phyloP scores from a whole-genome alignment of 2,113 vertebrate genomes.

The Thalassoma bifasciatum region DNA sequence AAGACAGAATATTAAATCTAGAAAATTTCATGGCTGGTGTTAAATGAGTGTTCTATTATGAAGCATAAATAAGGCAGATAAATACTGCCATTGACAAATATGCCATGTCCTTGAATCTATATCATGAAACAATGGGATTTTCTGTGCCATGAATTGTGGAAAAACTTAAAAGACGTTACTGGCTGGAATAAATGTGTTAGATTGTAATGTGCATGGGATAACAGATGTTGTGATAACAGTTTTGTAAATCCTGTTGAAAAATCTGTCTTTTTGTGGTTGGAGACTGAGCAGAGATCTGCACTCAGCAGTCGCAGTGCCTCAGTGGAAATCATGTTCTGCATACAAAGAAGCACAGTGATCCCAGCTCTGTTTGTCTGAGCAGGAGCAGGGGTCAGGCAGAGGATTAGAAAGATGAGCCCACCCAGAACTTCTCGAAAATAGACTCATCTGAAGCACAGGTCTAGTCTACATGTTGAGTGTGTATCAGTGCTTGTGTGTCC shows the following conservation, averaged over 20 bases:
- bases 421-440: conserved; percentile 49
- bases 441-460: conserved; percentile 29
- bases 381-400: conserved; percentile 45
- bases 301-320: neutral
- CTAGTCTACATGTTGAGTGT: conserved; percentile 1
- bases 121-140: too few species aligned
- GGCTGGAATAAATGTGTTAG: too few species aligned
- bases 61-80: too few species aligned
- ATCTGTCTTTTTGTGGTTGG: neutral
- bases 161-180: too few species aligned
- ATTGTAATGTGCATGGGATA: too few species aligned
- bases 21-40: too few species aligned
- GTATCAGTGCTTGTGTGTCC: conserved; percentile 29
- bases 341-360: conserved; percentile 19
- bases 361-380: conserved; percentile 37
- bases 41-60: too few species aligned
- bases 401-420: conserved; percentile 72
- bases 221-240: too few species aligned
- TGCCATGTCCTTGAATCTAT: too few species aligned
- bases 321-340: neutral
- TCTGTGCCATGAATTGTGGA: too few species aligned
- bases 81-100: too few species aligned
- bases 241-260: neutral
- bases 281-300: neutral
- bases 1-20: too few species aligned